These are phyloP conservation scores for Xenotilapia leptura DNA, from an alignment of 2,113 vertebrate genomes.

Conservation along the genomic window DNA sequence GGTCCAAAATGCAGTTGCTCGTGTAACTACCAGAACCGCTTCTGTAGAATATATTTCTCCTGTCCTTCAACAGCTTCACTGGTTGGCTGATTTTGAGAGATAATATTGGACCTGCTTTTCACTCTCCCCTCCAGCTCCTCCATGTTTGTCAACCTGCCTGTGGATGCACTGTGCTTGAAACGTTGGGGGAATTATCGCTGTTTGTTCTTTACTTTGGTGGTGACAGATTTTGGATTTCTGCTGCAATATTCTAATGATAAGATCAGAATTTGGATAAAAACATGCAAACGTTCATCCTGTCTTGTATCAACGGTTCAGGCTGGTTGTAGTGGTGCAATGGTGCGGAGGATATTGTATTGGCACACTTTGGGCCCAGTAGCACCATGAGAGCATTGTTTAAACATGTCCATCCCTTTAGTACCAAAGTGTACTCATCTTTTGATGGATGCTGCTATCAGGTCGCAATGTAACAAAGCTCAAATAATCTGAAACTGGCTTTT, in stretches of 20 bases:
- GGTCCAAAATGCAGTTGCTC: not conserved
- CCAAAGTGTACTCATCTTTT: not conserved
- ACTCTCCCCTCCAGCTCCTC: not conserved
- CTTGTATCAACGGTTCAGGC: not conserved
- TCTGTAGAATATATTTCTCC: not conserved
- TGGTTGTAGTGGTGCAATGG: not conserved
- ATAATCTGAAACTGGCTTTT: not conserved
- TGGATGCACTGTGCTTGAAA: not conserved
- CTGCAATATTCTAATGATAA: not conserved
- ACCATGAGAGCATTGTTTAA: not conserved
- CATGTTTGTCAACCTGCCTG: not conserved
- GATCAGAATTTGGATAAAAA: not conserved
- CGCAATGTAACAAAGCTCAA: not conserved
- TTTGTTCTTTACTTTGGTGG: not conserved
- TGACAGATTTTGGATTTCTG: not conserved
- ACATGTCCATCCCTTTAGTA: not conserved
- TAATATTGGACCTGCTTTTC: not conserved
- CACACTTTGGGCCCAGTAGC: not conserved
- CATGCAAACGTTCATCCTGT: not conserved
- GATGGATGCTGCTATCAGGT: not conserved
- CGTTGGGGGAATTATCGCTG: not conserved
- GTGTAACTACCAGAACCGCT: not conserved
- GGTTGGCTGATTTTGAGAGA: not conserved
- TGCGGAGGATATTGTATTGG: not conserved
- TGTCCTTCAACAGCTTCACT: not conserved